phyloP scores from a whole-genome alignment of 2,797 vertebrate species.

The Syncerus caffer region DNA sequence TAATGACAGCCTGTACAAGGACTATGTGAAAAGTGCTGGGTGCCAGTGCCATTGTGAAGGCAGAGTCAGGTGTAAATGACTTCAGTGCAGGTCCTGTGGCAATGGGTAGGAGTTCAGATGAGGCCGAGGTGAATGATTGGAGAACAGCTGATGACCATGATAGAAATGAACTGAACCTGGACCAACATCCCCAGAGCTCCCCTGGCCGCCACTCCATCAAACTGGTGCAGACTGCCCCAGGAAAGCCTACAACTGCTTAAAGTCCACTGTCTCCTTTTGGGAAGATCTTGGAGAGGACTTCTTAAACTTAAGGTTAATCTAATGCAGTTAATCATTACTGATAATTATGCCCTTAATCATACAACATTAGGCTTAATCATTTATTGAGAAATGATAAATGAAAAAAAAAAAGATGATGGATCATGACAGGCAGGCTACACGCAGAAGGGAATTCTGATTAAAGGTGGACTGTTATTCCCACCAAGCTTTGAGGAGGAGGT shows the following conservation, averaged over 20 bases:
- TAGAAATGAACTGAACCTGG: neutral
- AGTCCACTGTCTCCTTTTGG: neutral
- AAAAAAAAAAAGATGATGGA: neutral
- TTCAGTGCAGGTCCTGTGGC: neutral
- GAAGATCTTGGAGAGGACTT: slow-evolving; percentile 1
- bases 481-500: neutral
- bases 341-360: slow-evolving; percentile 74
- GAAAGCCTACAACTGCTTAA: neutral
- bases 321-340: slow-evolving; percentile 80
- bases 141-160: neutral
- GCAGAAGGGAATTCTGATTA: neutral
- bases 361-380: slow-evolving; percentile 81
- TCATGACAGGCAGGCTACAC: neutral
- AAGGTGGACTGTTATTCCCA: neutral
- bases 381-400: slow-evolving; percentile 64
- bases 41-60: neutral
- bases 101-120: neutral
- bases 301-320: slow-evolving; percentile 63
- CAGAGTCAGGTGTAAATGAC: neutral
- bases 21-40: neutral
- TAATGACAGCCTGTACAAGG: neutral
- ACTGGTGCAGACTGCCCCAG: neutral
- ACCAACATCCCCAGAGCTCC: neutral
- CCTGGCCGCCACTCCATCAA: neutral
- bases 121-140: neutral